phyloP scores from a whole-genome alignment of 2,888 invertebrate genomes.

The Drosophila ustulata region DNA sequence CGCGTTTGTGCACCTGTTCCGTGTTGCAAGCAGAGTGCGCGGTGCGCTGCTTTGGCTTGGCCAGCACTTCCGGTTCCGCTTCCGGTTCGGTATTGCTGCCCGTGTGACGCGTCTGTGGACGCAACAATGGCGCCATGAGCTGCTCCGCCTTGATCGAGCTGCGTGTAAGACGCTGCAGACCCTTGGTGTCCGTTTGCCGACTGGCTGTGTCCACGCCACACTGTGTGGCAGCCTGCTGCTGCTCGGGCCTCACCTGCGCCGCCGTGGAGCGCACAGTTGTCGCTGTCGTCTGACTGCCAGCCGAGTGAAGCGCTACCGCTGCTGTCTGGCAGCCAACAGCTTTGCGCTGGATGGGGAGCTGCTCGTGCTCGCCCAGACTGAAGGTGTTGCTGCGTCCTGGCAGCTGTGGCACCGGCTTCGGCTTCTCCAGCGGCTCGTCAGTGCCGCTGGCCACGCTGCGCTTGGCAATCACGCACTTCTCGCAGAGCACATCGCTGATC shows the following conservation, averaged over 20 bases:
- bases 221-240: conserved; percentile 73
- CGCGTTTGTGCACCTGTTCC: conserved; percentile 84
- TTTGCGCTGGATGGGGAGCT: conserved; percentile 84
- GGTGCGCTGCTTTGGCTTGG: conserved; percentile 50
- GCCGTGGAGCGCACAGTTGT: conserved; percentile 69
- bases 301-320: conserved; percentile 58
- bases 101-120: conserved; percentile 57
- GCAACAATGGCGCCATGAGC: conserved; percentile 59
- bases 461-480: conserved; percentile 86
- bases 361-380: conserved; percentile 86
- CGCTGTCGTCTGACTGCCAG: conserved; percentile 77
- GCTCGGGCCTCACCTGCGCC: conserved; percentile 69
- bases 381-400: conserved; percentile 87
- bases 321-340: conserved; percentile 80
- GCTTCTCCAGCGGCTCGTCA: conserved; percentile 61
- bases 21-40: conserved; percentile 82
- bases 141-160: conserved; percentile 76
- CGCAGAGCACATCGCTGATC: conserved; percentile 86
- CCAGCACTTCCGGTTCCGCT: conserved; percentile 1
- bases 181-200: conserved; percentile 85
- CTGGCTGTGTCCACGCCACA: conserved; percentile 63
- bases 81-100: conserved; percentile 72
- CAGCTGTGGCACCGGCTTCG: conserved; percentile 40
- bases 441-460: conserved; percentile 87
- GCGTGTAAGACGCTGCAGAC: conserved; percentile 75